Conservation (phyloP, 2,113 vertebrate genomes). For the Tragelaphus buxtoni region DNA sequence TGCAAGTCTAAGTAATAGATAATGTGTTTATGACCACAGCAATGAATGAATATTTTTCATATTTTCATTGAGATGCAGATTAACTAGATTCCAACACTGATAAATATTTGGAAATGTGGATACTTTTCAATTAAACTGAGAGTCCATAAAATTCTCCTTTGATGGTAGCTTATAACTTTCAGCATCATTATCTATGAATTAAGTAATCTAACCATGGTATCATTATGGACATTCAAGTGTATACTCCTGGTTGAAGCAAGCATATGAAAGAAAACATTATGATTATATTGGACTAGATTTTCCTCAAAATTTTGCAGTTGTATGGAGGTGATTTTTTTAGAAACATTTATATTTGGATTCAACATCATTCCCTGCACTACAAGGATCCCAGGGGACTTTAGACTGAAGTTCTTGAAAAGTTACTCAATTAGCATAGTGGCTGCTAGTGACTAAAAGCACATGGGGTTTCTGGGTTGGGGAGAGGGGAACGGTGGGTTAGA, state of each 20-base stretch:
- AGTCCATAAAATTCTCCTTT: not conserved
- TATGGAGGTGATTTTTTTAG: not conserved
- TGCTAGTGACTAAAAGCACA: rapidly evolving
- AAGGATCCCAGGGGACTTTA: not conserved
- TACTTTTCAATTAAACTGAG: not conserved
- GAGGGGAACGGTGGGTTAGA: rapidly evolving
- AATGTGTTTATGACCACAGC: not conserved
- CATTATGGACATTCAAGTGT: not conserved
- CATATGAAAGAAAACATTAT: not conserved
- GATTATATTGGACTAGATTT: rapidly evolving
- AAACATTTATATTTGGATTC: not conserved
- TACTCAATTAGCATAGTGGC: rapidly evolving
- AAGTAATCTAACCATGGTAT: not conserved
- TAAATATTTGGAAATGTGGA: not conserved
- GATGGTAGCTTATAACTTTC: not conserved
- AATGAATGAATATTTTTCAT: not conserved
- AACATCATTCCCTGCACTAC: not conserved
- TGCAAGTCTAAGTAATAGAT: not conserved
- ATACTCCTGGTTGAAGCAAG: not conserved
- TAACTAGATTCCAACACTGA: not conserved
- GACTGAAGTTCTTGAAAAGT: not conserved
- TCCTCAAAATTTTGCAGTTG: not conserved
- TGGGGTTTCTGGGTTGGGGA: not conserved
- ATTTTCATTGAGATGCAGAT: not conserved
- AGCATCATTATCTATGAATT: not conserved